A percentile compares a stretch with the other conserved stretches of the same genome.
Conservation (phyloP, 2,113 vertebrate genomes). For the Nothoprocta pentlandii region DNA sequence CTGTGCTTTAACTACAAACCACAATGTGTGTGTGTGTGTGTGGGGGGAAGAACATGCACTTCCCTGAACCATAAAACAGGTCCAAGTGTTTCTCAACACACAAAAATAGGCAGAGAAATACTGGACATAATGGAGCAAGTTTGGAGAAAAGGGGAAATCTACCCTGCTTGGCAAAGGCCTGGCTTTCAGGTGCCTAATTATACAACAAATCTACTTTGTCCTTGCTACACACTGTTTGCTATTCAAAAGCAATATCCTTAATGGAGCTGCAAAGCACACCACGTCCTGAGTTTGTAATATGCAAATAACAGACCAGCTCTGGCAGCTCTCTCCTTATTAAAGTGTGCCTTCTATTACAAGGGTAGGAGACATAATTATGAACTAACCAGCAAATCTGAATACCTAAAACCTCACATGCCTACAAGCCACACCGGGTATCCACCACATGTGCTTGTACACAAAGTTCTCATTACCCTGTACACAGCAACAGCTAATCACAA, state of each 20-base stretch:
- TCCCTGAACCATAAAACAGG: neutral
- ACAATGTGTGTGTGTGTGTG: too few relatives aligned
- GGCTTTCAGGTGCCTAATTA: neutral
- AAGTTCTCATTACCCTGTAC: rapidly evolving
- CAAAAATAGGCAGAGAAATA: neutral
- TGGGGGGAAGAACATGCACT: neutral
- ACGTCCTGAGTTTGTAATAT: neutral
- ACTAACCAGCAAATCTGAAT: neutral
- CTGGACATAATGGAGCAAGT: neutral
- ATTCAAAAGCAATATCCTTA: neutral
- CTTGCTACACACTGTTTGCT: slow-evolving; percentile 39
- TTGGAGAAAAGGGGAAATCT: neutral
- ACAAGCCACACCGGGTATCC: neutral
- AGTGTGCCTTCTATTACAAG: neutral
- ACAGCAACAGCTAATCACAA: rapidly evolving
- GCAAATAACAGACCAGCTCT: neutral
- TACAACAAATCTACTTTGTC: slow-evolving; percentile 26
- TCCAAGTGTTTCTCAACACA: neutral
- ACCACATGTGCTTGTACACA: too few relatives aligned
- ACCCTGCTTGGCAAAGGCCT: neutral
- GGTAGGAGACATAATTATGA: neutral
- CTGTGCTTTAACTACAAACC: neutral
- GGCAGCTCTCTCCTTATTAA: neutral
- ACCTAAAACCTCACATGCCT: neutral
- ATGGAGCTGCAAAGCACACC: neutral